Conservation (phyloP, 1,140 invertebrate genomes). For the Hyphantria cunea region DNA sequence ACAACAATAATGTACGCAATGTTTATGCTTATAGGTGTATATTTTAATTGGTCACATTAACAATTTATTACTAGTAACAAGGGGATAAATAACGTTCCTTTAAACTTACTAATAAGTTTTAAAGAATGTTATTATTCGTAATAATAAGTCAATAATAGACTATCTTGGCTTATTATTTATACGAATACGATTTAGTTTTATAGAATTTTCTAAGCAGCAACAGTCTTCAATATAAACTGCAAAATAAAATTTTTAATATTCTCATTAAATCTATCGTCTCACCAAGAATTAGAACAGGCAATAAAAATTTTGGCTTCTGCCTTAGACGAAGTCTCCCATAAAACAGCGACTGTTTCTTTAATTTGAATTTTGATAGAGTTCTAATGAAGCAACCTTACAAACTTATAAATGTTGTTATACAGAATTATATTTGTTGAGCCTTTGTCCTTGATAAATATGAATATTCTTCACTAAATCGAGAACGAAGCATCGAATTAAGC, state of each 20-base stretch:
- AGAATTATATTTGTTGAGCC: constrained; percentile 22
- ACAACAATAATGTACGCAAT: too few species aligned
- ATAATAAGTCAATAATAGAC: too few species aligned
- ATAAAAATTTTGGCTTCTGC: constrained; percentile 22
- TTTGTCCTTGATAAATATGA: constrained; percentile 37
- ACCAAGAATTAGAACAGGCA: constrained; percentile 4
- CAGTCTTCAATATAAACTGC: too few species aligned
- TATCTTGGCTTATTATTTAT: too few species aligned
- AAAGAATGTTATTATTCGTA: too few species aligned
- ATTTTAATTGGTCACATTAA: too few species aligned
- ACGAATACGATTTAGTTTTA: too few species aligned
- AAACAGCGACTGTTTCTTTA: constrained; percentile 26
- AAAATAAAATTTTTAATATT: background rate
- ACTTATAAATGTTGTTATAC: constrained; percentile 10
- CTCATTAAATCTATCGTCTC: constrained; percentile 1
- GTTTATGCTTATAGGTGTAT: too few species aligned
- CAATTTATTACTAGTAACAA: too few species aligned
- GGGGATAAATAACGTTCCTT: too few species aligned
- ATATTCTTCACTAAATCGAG: constrained; percentile 34
- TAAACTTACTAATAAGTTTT: too few species aligned
- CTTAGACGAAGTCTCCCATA: background rate
- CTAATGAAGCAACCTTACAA: constrained; percentile 19
- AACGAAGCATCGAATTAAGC: constrained; percentile 35
- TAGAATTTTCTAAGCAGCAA: too few species aligned
- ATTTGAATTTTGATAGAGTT: constrained; percentile 30